phyloP scores from a whole-genome alignment of 2,797 vertebrate genomes.

The Manis crassicaudata region DNA sequence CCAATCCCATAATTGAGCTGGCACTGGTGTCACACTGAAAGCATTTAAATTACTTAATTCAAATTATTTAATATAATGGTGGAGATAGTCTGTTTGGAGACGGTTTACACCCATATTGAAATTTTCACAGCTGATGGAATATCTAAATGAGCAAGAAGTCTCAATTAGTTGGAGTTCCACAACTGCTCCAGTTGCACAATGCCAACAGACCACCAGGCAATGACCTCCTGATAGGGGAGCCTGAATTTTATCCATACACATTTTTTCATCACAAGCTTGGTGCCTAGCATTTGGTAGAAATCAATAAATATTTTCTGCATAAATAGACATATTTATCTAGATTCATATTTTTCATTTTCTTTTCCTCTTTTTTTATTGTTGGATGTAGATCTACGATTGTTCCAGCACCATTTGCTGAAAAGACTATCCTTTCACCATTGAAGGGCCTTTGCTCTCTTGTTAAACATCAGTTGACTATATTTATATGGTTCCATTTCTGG shows the following conservation, averaged over 20 bases:
- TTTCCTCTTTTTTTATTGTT: background rate
- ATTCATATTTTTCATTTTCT: background rate
- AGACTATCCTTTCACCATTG: background rate
- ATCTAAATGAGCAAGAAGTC: background rate
- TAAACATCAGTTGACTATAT: background rate
- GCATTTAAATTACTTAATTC: background rate
- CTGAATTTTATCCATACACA: background rate
- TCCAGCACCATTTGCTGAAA: background rate
- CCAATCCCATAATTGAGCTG: background rate
- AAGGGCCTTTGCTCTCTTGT: background rate
- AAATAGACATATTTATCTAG: background rate
- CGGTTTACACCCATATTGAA: background rate
- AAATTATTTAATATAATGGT: background rate
- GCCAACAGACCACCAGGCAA: background rate
- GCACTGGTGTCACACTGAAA: background rate
- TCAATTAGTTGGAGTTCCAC: background rate
- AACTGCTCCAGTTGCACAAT: background rate
- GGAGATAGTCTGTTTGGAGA: background rate
- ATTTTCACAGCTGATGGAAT: background rate
- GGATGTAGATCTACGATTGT: background rate
- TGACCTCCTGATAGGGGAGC: background rate
- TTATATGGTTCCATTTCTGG: background rate
- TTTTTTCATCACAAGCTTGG: background rate
- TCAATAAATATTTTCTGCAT: background rate
- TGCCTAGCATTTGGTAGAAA: background rate